Evolutionary conservation across 2,113 vertebrate genomes (phyloP).

Genomic region (Thomomys bottae): DNA sequence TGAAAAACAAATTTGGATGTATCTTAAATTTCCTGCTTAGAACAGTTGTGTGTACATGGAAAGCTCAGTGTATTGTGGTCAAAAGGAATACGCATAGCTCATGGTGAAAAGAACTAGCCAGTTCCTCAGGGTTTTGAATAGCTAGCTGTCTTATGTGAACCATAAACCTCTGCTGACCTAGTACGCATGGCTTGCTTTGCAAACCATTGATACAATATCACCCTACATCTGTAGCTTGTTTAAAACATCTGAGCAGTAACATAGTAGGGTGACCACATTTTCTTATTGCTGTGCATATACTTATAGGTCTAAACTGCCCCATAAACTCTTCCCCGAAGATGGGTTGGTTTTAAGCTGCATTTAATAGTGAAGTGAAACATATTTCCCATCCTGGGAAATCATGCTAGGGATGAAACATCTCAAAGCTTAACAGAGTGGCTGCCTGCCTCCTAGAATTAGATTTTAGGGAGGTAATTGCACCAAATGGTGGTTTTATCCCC

Average conservation of each 20-base stretch:
- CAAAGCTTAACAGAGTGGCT: slow-evolving; percentile 58
- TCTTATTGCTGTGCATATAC: neutral
- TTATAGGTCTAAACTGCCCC: slow-evolving; percentile 21
- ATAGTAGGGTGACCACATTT: neutral
- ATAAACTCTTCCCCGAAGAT: slow-evolving; percentile 34
- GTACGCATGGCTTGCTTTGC: neutral
- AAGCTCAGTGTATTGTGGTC: neutral
- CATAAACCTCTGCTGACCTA: neutral
- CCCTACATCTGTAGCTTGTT: neutral
- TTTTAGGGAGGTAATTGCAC: slow-evolving; percentile 58
- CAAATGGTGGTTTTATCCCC: slow-evolving; percentile 64
- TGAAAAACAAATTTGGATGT: slow-evolving; percentile 1
- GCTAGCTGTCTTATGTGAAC: neutral
- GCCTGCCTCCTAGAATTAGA: slow-evolving; percentile 72
- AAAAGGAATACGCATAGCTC: neutral
- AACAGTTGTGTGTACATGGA: neutral
- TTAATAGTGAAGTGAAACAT: slow-evolving; percentile 75
- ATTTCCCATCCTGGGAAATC: slow-evolving; percentile 68
- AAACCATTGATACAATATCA: slow-evolving; percentile 26
- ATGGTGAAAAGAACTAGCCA: neutral
- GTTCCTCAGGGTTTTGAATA: neutral
- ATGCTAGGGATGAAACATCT: slow-evolving; percentile 68
- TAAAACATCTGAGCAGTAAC: neutral
- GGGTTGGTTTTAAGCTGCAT: slow-evolving; percentile 72
- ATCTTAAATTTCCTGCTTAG: neutral